phyloP scores from a whole-genome alignment of 2,888 invertebrate species.

The Alloscopus bannaensis region DNA sequence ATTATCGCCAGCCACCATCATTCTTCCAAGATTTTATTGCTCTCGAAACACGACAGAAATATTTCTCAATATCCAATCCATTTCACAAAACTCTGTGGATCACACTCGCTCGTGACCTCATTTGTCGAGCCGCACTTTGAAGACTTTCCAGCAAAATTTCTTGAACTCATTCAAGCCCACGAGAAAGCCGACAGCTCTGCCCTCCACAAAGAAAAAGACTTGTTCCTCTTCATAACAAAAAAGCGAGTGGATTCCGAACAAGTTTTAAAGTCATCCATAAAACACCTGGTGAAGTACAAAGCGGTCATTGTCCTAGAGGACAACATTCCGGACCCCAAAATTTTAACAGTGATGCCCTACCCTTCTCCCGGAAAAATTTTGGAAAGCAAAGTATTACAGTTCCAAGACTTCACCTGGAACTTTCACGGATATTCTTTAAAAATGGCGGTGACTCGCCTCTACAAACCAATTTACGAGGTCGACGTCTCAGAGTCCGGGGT shows the following conservation, averaged over 20 bases:
- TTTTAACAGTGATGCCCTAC: not conserved
- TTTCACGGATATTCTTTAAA: constrained; percentile 30
- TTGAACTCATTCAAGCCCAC: not conserved
- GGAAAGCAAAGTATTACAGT: not conserved
- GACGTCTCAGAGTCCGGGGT: not conserved
- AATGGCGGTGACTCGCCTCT: constrained; percentile 24
- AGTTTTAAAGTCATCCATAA: not conserved
- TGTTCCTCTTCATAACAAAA: not conserved
- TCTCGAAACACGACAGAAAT: no score
- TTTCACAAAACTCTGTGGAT: no score
- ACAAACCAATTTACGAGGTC: constrained; percentile 29
- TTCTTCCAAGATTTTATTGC: no score
- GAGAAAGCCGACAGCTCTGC: not conserved
- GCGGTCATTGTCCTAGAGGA: not conserved
- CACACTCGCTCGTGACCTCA: not conserved
- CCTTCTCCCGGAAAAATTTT: not conserved
- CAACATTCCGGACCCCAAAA: not conserved
- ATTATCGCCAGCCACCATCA: no score
- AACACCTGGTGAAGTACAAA: not conserved
- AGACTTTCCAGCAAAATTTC: not conserved
- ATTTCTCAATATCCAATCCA: no score
- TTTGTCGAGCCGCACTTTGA: not conserved
- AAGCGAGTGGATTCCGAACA: not conserved
- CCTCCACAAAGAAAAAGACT: constrained; percentile 6
- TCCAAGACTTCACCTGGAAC: constrained; percentile 30